phyloP scores from a whole-genome alignment of 2,888 invertebrate genomes.

The Aleiodes leptofemur region DNA sequence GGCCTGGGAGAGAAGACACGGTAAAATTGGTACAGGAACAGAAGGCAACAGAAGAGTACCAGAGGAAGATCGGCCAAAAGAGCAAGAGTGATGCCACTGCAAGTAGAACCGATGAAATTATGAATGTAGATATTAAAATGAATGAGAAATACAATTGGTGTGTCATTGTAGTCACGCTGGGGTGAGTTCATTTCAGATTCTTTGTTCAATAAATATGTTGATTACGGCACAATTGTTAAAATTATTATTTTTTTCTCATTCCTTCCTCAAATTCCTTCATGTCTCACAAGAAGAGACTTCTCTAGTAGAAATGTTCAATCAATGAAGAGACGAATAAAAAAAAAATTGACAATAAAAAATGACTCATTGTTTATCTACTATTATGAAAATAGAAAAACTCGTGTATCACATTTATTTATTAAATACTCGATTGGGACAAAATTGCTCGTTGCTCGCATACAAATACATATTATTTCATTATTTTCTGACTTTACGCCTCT shows the following conservation, averaged over 20 bases:
- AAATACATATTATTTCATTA: constrained; percentile 40
- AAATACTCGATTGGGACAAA: constrained; percentile 18
- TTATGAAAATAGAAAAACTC: neutral
- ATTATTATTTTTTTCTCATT: too few relatives aligned
- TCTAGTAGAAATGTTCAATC: too few relatives aligned
- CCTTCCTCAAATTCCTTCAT: too few relatives aligned
- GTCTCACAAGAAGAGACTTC: too few relatives aligned
- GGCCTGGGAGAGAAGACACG: constrained; percentile 97
- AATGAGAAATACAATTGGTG: constrained; percentile 34
- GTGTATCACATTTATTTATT: constrained; percentile 32
- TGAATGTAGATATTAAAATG: constrained; percentile 54
- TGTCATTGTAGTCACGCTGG: constrained; percentile 36
- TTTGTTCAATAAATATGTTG: constrained; percentile 32
- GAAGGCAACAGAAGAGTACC: constrained; percentile 63
- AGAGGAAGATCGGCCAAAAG: neutral
- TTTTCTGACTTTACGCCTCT: constrained; percentile 4
- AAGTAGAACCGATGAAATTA: constrained; percentile 51
- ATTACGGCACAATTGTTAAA: constrained; percentile 31
- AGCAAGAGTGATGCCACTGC: constrained; percentile 27
- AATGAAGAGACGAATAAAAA: too few relatives aligned
- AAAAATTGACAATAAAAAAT: too few relatives aligned
- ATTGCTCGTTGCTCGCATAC: constrained; percentile 15
- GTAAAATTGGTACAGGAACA: constrained; percentile 84
- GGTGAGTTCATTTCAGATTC: constrained; percentile 31
- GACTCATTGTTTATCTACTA: neutral